Percentiles rank a stretch among this genome's conserved stretches.
Conservation (phyloP, 2,888 invertebrate genomes). For the Plagodis pulveraria region DNA sequence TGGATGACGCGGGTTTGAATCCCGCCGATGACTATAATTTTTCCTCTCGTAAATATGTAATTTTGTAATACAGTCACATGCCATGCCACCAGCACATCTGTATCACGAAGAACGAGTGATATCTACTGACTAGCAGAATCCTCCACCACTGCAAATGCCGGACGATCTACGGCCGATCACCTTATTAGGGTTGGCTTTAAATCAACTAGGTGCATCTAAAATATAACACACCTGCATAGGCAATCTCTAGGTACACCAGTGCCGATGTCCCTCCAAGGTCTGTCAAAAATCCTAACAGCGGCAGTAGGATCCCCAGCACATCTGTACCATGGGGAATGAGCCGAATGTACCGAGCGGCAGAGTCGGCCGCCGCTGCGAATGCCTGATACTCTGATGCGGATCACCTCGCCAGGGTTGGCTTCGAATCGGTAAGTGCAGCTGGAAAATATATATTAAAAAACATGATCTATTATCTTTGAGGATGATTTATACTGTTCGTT, state of each 20-base stretch:
- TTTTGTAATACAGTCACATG: neutral
- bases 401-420: constrained; percentile 92
- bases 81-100: neutral
- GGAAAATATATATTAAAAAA: constrained; percentile 41
- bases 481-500: no score
- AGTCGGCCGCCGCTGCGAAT: constrained; percentile 87
- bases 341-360: constrained; percentile 85
- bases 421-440: constrained; percentile 95
- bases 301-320: constrained; percentile 90
- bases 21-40: no score
- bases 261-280: constrained; percentile 86
- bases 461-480: neutral
- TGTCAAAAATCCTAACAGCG: constrained; percentile 89
- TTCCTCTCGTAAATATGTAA: no score
- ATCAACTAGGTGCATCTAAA: neutral
- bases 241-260: constrained; percentile 91
- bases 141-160: no score
- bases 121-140: neutral
- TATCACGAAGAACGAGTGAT: neutral
- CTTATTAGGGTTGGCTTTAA: neutral
- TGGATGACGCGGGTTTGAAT: no score
- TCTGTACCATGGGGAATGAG: constrained; percentile 88
- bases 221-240: constrained; percentile 86
- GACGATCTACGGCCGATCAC: no score
- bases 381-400: constrained; percentile 90